These are phyloP conservation scores for Bhutanitis thaidina DNA, from an alignment of 2,888 invertebrate genomes.

Conservation along the genomic window DNA sequence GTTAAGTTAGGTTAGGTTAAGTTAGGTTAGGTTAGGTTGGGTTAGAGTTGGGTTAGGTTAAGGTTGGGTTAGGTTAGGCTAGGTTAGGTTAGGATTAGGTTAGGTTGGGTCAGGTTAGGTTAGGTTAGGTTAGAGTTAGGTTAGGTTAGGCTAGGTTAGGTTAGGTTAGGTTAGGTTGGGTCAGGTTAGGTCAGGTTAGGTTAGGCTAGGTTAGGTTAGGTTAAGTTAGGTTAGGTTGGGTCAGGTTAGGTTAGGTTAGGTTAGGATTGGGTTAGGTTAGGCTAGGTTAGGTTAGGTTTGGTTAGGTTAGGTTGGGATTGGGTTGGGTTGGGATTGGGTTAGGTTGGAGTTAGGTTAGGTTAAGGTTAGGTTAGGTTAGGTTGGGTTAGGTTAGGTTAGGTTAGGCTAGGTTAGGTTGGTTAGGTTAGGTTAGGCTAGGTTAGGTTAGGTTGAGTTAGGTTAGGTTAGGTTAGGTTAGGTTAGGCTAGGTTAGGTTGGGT, in stretches of 20 bases:
- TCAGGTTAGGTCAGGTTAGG: constrained; percentile 25
- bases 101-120: too few relatives aligned
- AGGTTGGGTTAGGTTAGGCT: constrained; percentile 18
- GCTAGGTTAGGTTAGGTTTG: constrained; percentile 24
- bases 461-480: constrained; percentile 25
- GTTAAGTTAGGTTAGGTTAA: constrained; percentile 21
- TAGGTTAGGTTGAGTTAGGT: constrained; percentile 26
- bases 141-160: too few relatives aligned
- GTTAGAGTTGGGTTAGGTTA: too few relatives aligned
- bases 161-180: constrained; percentile 26
- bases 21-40: constrained; percentile 24
- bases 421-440: too few relatives aligned
- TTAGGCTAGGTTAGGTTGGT: too few relatives aligned
- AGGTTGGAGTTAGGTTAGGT: too few relatives aligned
- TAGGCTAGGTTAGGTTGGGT: constrained; percentile 26
- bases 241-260: constrained; percentile 21
- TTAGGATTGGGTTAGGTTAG: too few relatives aligned
- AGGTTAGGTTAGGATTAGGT: too few relatives aligned
- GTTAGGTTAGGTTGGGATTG: too few relatives aligned
- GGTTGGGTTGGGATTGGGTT: too few relatives aligned
- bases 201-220: constrained; percentile 26
- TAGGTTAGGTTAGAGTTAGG: too few relatives aligned
- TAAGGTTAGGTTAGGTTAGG: too few relatives aligned
- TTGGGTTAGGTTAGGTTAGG: constrained; percentile 13
- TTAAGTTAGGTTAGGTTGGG: constrained; percentile 27